A percentile compares a stretch with the other conserved stretches of the same genome.
phyloP scores from a whole-genome alignment of 1,140 invertebrate genomes.

The Drosophila pachea region DNA sequence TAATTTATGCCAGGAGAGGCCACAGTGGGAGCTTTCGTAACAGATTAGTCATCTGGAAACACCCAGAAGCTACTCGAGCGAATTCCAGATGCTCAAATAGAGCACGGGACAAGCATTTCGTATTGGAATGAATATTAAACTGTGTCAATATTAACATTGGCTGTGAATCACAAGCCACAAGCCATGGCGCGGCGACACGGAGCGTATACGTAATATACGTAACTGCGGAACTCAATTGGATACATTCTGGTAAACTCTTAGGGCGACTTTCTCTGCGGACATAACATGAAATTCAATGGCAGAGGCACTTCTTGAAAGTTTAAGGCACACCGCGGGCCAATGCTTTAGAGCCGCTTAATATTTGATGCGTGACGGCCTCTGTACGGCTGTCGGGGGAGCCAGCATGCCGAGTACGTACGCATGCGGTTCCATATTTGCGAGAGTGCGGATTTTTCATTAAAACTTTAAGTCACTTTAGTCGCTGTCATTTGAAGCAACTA shows the following conservation, averaged over 20 bases:
- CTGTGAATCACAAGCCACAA: background rate
- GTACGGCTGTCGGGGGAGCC: constrained; percentile 23
- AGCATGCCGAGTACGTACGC: background rate
- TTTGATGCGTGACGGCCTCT: constrained; percentile 53
- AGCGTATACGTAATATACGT: constrained; percentile 44
- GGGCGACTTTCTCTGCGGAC: constrained; percentile 6
- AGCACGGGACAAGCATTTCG: no score
- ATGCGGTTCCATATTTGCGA: constrained; percentile 35
- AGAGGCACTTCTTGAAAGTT: constrained; percentile 34
- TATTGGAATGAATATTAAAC: no score
- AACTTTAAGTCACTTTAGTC: constrained; percentile 74
- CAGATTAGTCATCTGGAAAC: no score
- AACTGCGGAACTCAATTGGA: constrained; percentile 51
- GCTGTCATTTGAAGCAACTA: constrained; percentile 67
- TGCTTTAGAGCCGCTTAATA: constrained; percentile 64
- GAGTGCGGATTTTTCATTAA: constrained; percentile 67
- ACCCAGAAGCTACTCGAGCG: no score
- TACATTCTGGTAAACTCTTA: constrained; percentile 43
- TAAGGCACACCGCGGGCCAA: constrained; percentile 59
- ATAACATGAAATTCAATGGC: constrained; percentile 33
- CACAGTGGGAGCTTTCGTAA: no score
- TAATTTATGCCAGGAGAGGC: constrained; percentile 13
- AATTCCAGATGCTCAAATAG: no score
- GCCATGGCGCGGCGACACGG: background rate
- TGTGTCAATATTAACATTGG: background rate